Base-by-base conservation (phyloP, 1,140 invertebrate genomes). In the Orius insidiosus region DNA sequence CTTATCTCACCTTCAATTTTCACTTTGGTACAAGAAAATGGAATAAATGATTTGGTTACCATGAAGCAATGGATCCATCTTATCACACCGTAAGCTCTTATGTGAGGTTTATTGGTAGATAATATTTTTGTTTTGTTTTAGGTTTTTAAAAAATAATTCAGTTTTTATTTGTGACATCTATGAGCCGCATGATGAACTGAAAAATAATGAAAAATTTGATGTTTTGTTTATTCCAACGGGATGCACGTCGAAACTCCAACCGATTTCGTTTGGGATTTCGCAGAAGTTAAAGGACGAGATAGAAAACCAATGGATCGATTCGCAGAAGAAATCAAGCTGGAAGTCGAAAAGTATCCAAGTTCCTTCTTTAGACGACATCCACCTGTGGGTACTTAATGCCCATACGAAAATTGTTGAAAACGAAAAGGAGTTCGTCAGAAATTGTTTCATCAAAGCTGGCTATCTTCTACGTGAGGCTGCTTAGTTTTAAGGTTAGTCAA, bases 281-380 rank as follows among this genome's bases (percentile, higher is more conserved):
- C 13, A 49, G 10, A 42, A 45, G 30, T 49, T 49, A 13, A 49
- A 49, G 47, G 47, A 24, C 14, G 42, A 44, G n/a, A 15, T 44
- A n/a, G 42, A 44, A 15, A 44, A 33, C 14, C 19, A 33, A 24
- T 24, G 24, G 24, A 24, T 24, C 7, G 3, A 7, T 4, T 24
- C 24, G 24, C 24, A 24, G 24, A 24, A 24, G 32, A 13, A 33
- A 16, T 14, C 30, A 10, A 14, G 7, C 42, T 32, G 19, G 40
- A 30, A 30, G 10, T 32, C 10, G 3, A 11, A 44, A 32, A 34
- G 13, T 33, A 32, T 24, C 24, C 31, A n/a, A 44, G 30, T 15
- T 14, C 42, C 42, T 4, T 15, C 24, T 2, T 32, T 14, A 15
- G 13, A 33, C 7, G 14, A 44, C 14, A 33, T 44, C 13, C n/a